Conservation (phyloP, 2,797 vertebrate species). For the Kryptolebias ocellatus region DNA sequence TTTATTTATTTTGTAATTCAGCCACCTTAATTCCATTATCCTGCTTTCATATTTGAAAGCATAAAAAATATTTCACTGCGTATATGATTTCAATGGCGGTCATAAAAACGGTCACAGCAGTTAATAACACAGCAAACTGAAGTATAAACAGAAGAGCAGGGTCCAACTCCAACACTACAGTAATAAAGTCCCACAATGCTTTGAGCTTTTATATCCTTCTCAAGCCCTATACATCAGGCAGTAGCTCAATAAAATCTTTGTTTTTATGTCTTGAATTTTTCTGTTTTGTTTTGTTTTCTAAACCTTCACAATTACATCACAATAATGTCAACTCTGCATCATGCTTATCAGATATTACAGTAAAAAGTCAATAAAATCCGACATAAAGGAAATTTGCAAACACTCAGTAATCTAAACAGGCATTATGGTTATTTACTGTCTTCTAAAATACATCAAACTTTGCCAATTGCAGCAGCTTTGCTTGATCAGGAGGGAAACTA, state of each 20-base stretch:
- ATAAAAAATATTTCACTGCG: not conserved
- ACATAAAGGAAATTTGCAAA: slow-evolving; percentile 36
- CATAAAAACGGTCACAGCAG: not conserved
- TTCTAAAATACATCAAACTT: slow-evolving; percentile 57
- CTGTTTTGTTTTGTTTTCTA: not conserved
- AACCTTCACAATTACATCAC: slow-evolving; percentile 6
- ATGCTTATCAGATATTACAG: slow-evolving; percentile 18
- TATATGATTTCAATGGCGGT: not conserved
- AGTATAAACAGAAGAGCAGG: slow-evolving; percentile 1
- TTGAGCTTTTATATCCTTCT: not conserved
- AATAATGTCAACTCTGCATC: slow-evolving; percentile 12
- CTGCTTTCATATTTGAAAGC: slow-evolving; percentile 2
- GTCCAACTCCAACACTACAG: not conserved
- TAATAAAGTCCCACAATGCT: not conserved
- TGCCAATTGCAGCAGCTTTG: slow-evolving; percentile 49
- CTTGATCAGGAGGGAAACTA: slow-evolving; percentile 70
- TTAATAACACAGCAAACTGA: not conserved
- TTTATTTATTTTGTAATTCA: not conserved
- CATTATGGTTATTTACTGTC: slow-evolving; percentile 40
- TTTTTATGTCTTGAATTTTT: not conserved
- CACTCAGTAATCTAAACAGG: slow-evolving; percentile 36
- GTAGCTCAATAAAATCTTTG: not conserved
- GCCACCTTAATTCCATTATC: not conserved
- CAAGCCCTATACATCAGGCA: not conserved
- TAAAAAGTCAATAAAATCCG: slow-evolving; percentile 49